Evolutionary conservation across 2,888 invertebrate genomes (phyloP).

Genomic region (Drosophila greeni): DNA sequence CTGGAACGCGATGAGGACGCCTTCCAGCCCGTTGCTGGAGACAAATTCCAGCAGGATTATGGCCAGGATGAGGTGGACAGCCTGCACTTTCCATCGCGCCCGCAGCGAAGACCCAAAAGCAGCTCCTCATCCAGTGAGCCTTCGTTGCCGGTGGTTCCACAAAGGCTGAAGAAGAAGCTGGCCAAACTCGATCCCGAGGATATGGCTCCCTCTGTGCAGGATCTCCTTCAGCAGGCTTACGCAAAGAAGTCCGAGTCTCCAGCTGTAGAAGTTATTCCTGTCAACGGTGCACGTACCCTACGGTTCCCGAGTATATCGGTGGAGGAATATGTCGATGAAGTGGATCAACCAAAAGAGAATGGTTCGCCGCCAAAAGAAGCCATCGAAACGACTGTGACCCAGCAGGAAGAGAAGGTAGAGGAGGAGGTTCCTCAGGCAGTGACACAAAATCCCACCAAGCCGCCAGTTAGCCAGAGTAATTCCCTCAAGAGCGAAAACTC

Average conservation of each 20-base stretch:
- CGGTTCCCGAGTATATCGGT: conserved; percentile 65
- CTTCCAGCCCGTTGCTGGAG: conserved; percentile 1
- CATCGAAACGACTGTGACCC: no score
- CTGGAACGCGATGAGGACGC: conserved; percentile 60
- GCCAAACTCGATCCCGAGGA: conserved; percentile 69
- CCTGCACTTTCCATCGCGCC: conserved; percentile 70
- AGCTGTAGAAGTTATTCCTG: conserved; percentile 1
- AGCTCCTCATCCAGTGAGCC: conserved; percentile 75
- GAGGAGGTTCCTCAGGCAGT: not conserved
- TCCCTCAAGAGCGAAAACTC: conserved; percentile 53
- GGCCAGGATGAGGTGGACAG: conserved; percentile 48
- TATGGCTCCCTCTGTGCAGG: conserved; percentile 78
- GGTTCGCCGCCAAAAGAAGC: not conserved
- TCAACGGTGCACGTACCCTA: conserved; percentile 9
- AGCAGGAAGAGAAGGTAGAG: not conserved
- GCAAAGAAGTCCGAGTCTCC: conserved; percentile 8
- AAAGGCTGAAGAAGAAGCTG: conserved; percentile 69
- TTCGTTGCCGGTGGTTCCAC: conserved; percentile 63
- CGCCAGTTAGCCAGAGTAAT: conserved; percentile 14
- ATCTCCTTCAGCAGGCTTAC: conserved; percentile 66
- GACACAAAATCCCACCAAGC: conserved; percentile 2
- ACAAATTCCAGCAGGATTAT: conserved; percentile 1
- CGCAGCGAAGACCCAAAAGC: conserved; percentile 72
- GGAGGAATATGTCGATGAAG: conserved; percentile 43
- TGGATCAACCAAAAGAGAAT: conserved; percentile 11